Evolutionary conservation across 2,113 vertebrate genomes (phyloP).

Genomic region (Motacilla tschutschensis): DNA sequence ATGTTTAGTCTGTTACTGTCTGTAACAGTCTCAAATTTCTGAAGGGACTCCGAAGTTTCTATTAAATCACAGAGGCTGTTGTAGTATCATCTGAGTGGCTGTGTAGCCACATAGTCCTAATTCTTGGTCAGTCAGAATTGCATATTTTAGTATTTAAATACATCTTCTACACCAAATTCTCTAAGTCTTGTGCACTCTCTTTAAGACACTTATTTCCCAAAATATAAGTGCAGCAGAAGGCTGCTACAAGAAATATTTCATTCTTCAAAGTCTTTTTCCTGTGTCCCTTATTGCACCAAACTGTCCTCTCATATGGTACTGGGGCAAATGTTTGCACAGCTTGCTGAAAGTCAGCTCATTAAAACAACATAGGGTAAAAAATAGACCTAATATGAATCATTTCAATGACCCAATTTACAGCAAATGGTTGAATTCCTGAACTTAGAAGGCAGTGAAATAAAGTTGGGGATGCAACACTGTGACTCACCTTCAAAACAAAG

Average conservation of each 20-base stretch:
- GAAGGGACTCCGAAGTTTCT: background rate
- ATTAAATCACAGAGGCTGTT: background rate
- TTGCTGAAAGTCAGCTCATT: background rate
- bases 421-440: conserved; percentile 7
- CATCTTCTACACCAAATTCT: background rate
- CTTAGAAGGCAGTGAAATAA: background rate
- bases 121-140: background rate
- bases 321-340: background rate
- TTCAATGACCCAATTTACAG: background rate
- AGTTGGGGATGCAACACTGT: background rate
- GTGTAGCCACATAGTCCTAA: background rate
- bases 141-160: background rate
- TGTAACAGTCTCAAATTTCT: background rate
- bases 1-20: background rate
- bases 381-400: background rate
- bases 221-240: background rate
- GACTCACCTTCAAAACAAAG: conserved; percentile 14
- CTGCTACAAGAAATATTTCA: background rate
- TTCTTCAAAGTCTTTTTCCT: background rate
- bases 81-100: background rate
- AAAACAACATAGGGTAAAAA: background rate
- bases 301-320: background rate
- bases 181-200: background rate
- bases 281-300: background rate
- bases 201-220: background rate